Evolutionary conservation across 2,113 vertebrate genomes (phyloP).

Genomic region (Psammodynastes pulverulentus): DNA sequence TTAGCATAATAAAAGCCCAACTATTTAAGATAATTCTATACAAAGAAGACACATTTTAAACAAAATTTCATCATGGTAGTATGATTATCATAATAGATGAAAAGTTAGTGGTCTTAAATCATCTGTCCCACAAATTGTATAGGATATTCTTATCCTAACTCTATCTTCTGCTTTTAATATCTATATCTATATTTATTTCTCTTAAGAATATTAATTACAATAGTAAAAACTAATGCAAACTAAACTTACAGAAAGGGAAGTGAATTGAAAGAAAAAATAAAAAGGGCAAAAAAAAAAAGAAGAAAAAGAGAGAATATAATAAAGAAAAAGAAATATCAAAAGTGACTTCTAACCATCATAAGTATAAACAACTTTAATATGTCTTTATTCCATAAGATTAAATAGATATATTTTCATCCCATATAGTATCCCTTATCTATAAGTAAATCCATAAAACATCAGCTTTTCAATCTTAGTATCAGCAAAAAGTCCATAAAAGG

Average conservation of each 20-base stretch:
- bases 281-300: background rate
- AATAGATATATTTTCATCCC: background rate
- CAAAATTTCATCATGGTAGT: background rate
- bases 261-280: background rate
- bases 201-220: background rate
- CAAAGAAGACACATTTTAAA: background rate
- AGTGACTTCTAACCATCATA: background rate
- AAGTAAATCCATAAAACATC: background rate
- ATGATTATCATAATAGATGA: background rate
- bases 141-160: background rate
- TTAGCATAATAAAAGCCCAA: constrained; percentile 17
- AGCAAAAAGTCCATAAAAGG: background rate
- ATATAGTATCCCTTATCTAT: background rate
- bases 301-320: background rate
- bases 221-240: background rate
- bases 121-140: background rate
- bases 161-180: background rate
- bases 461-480: background rate
- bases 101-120: background rate
- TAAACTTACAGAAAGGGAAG: background rate
- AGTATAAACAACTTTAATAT: background rate
- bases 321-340: background rate
- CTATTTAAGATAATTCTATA: background rate
- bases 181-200: too few species aligned
- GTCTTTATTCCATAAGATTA: background rate